Percentiles rank a stretch among this genome's conserved stretches.
phyloP scores from a whole-genome alignment of 2,888 invertebrate genomes.

The Empis stercorea region DNA sequence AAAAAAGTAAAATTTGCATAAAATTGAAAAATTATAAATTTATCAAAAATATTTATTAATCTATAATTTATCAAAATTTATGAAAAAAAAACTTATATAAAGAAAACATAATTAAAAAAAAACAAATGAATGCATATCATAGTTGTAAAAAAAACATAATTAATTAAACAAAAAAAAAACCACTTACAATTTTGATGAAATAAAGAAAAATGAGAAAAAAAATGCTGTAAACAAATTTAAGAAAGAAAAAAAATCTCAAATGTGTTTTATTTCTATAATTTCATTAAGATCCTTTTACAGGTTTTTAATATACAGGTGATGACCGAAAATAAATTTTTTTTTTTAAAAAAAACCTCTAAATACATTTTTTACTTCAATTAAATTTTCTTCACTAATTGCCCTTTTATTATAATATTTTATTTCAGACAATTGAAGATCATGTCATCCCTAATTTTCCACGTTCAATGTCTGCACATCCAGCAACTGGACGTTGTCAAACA shows the following conservation, averaged over 20 bases:
- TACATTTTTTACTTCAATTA: too few relatives aligned
- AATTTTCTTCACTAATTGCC: too few relatives aligned
- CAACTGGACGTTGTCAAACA: slow-evolving; percentile 35
- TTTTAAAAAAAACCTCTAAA: too few relatives aligned
- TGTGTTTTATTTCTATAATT: slow-evolving; percentile 9
- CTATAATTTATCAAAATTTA: background rate
- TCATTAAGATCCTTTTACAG: too few relatives aligned
- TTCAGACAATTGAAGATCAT: slow-evolving; percentile 10
- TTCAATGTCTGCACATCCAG: slow-evolving; percentile 15
- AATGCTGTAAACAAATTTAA: slow-evolving; percentile 31
- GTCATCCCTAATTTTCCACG: slow-evolving; percentile 16
- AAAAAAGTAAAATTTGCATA: background rate
- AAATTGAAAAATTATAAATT: slow-evolving; percentile 1
- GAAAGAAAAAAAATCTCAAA: slow-evolving; percentile 12
- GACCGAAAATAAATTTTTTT: too few relatives aligned
- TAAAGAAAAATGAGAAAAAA: slow-evolving; percentile 19
- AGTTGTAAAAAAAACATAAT: slow-evolving; percentile 51
- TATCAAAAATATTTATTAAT: background rate
- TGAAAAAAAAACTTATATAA: background rate
- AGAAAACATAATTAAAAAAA: slow-evolving; percentile 7
- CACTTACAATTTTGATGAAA: slow-evolving; percentile 17
- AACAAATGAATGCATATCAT: slow-evolving; percentile 68
- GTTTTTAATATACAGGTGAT: too few relatives aligned
- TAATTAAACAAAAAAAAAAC: slow-evolving; percentile 13
- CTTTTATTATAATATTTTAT: too few relatives aligned